phyloP scores from a whole-genome alignment of 2,113 vertebrate genomes.

The Macrotis lagotis region DNA sequence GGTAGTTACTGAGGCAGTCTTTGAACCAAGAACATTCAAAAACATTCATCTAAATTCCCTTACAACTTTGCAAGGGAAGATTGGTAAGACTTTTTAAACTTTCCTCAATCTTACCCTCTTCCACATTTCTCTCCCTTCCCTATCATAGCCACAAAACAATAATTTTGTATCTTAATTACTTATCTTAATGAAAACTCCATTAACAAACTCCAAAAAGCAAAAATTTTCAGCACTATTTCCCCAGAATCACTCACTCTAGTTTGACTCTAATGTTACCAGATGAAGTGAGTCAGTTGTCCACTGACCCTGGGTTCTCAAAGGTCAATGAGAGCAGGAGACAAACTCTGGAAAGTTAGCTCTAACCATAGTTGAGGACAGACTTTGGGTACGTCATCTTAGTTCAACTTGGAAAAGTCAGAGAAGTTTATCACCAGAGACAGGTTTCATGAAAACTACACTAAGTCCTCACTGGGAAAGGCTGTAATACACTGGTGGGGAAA shows the following conservation, averaged over 20 bases:
- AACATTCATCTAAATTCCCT: not conserved
- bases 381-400: not conserved
- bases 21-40: not conserved
- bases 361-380: not conserved
- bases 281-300: not conserved
- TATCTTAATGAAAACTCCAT: not conserved
- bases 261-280: not conserved
- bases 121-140: not conserved
- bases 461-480: not conserved
- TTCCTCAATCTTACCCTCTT: not conserved
- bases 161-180: not conserved
- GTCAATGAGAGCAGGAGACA: not conserved
- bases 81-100: not conserved
- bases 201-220: not conserved
- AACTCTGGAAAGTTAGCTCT: not conserved
- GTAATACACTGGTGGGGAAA: not conserved
- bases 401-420: not conserved
- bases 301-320: not conserved
- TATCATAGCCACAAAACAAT: not conserved
- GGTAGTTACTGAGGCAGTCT: constrained; percentile 8
- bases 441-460: not conserved
- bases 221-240: constrained; percentile 14
- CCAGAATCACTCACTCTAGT: not conserved
- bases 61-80: constrained; percentile 2
- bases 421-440: not conserved